phyloP scores from a whole-genome alignment of 1,140 invertebrate genomes.

The Harlomillsia oculata region DNA sequence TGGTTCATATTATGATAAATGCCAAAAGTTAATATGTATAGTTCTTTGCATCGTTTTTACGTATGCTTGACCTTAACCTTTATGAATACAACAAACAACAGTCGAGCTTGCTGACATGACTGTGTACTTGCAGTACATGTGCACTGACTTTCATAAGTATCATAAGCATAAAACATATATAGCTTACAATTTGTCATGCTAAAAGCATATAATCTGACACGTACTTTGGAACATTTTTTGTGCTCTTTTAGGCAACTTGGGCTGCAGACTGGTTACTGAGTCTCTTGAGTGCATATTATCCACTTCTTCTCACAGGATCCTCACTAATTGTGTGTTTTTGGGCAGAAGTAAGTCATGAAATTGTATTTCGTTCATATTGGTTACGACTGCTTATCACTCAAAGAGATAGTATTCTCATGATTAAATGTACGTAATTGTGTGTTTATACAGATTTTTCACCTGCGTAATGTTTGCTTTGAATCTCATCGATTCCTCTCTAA shows the following conservation, averaged over 20 bases:
- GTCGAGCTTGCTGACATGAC: too few relatives aligned
- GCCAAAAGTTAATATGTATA: too few relatives aligned
- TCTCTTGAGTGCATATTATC: conserved; percentile 81
- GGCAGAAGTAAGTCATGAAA: conserved; percentile 65
- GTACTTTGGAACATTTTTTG: neutral
- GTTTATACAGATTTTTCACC: conserved; percentile 68
- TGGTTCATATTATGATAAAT: too few relatives aligned
- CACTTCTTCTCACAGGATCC: conserved; percentile 74
- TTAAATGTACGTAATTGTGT: conserved; percentile 35
- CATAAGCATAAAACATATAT: too few relatives aligned
- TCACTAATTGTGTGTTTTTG: conserved; percentile 89
- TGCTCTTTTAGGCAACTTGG: conserved; percentile 55
- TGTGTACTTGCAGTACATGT: too few relatives aligned
- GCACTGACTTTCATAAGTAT: too few relatives aligned
- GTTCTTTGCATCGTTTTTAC: too few relatives aligned
- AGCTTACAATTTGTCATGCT: neutral
- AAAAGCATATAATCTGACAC: neutral
- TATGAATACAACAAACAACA: too few relatives aligned
- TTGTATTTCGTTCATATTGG: neutral
- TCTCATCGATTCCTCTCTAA: conserved; percentile 82
- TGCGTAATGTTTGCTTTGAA: conserved; percentile 75
- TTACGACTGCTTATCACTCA: neutral
- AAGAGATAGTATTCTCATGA: neutral
- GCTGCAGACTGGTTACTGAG: conserved; percentile 72
- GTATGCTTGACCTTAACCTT: too few relatives aligned